These are phyloP conservation scores for Cyanoramphus novaezelandiae DNA, from an alignment of 2,113 vertebrate species.

Conservation along the genomic window DNA sequence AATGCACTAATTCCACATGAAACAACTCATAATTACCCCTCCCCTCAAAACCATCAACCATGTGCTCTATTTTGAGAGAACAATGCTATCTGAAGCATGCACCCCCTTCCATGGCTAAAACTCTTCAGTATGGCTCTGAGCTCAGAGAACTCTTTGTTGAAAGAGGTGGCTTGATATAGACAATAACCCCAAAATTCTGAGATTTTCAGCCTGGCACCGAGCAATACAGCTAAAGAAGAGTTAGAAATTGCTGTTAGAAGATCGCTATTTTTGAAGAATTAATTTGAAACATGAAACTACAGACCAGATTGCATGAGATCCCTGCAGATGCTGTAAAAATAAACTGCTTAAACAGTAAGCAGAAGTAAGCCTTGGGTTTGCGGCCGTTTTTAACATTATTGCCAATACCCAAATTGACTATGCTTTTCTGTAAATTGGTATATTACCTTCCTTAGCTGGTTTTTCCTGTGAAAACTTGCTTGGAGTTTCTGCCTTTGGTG, in stretches of 20 bases:
- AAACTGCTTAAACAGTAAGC: not conserved
- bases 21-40: constrained; percentile 20
- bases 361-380: not conserved
- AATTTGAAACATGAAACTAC: not conserved
- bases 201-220: not conserved
- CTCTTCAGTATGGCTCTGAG: not conserved
- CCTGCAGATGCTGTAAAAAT: not conserved
- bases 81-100: constrained; percentile 37
- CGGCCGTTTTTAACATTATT: not conserved
- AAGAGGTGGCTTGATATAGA: not conserved
- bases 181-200: not conserved
- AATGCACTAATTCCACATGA: constrained; percentile 49
- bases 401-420: not conserved
- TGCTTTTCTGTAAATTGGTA: not conserved
- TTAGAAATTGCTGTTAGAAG: not conserved
- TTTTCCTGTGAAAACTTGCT: constrained; percentile 72
- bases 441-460: constrained; percentile 74
- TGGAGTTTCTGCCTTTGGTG: constrained; percentile 73
- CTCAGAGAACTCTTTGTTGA: not conserved
- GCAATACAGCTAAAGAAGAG: not conserved
- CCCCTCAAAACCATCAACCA: not conserved
- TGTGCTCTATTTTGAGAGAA: constrained; percentile 56
- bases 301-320: not conserved
- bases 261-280: not conserved
- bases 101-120: not conserved